Evolutionary conservation across 2,113 vertebrate genomes (phyloP).

Genomic region (Percina caprodes): DNA sequence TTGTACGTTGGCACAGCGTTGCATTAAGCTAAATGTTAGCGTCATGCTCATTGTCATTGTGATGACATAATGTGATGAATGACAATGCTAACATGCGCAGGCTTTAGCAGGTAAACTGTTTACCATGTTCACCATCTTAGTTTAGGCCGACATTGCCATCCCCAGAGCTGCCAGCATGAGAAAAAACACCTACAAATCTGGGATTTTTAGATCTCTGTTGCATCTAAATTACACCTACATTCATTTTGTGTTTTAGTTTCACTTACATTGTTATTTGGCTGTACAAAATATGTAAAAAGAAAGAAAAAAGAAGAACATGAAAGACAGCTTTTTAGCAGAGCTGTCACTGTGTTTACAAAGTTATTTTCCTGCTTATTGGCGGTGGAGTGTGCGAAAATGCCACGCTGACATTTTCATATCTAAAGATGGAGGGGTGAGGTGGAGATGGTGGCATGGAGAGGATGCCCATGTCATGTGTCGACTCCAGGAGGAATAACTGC

Average conservation of each 20-base stretch:
- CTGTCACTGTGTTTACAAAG: slow-evolving; percentile 13
- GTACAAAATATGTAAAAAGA: background rate
- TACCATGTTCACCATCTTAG: background rate
- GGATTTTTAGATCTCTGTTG: background rate
- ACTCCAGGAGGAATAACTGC: background rate
- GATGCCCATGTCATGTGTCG: background rate
- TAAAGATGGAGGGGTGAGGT: slow-evolving; percentile 2
- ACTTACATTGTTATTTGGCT: background rate
- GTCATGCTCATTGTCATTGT: background rate
- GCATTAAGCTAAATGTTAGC: background rate
- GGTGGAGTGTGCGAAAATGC: slow-evolving; percentile 39
- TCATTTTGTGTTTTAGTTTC: background rate
- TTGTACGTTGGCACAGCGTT: background rate
- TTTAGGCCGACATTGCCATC: too few species aligned
- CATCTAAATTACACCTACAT: background rate
- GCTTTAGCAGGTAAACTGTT: background rate
- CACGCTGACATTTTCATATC: slow-evolving; percentile 56
- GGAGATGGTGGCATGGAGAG: background rate
- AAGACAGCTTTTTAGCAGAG: slow-evolving; percentile 4
- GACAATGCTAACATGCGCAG: too few species aligned
- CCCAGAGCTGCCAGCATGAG: background rate
- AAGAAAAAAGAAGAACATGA: background rate
- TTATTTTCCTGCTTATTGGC: slow-evolving; percentile 17
- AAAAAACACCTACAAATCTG: background rate
- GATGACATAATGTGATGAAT: too few species aligned